A percentile compares a stretch with the other conserved stretches of the same genome.
Conservation (phyloP, 2,797 vertebrate genomes). For the Lophius americanus region DNA sequence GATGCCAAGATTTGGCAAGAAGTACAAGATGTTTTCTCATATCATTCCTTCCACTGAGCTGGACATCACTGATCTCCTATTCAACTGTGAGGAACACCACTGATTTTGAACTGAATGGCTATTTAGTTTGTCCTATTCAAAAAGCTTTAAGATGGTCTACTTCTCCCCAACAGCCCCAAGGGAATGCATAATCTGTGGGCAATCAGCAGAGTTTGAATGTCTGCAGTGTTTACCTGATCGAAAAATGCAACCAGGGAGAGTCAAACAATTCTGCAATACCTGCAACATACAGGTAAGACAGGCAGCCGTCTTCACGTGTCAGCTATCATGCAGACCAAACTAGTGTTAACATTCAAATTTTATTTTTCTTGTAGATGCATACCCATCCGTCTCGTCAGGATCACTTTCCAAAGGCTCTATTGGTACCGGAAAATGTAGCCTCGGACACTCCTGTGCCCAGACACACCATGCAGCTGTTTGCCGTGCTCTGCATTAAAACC, state of each 20-base stretch:
- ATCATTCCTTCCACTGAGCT: slow-evolving; percentile 85
- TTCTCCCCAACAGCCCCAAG: slow-evolving; percentile 68
- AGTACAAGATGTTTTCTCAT: slow-evolving; percentile 86
- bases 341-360: neutral
- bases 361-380: slow-evolving; percentile 74
- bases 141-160: neutral
- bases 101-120: neutral
- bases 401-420: slow-evolving; percentile 67
- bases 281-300: slow-evolving; percentile 79
- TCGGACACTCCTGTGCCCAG: slow-evolving; percentile 42
- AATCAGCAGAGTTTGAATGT: slow-evolving; percentile 78
- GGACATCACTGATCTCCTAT: slow-evolving; percentile 84
- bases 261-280: slow-evolving; percentile 82
- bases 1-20: slow-evolving; percentile 88
- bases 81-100: slow-evolving; percentile 75
- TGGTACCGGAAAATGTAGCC: slow-evolving; percentile 36
- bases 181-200: slow-evolving; percentile 83
- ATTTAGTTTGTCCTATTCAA: neutral
- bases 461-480: slow-evolving; percentile 81
- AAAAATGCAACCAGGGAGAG: slow-evolving; percentile 79
- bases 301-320: neutral
- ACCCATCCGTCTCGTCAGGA: slow-evolving; percentile 66
- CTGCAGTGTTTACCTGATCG: slow-evolving; percentile 80
- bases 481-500: slow-evolving; percentile 86
- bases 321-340: neutral